These are phyloP conservation scores for Lithophane semibrunnea DNA, from an alignment of 2,888 invertebrate species.

Conservation along the genomic window DNA sequence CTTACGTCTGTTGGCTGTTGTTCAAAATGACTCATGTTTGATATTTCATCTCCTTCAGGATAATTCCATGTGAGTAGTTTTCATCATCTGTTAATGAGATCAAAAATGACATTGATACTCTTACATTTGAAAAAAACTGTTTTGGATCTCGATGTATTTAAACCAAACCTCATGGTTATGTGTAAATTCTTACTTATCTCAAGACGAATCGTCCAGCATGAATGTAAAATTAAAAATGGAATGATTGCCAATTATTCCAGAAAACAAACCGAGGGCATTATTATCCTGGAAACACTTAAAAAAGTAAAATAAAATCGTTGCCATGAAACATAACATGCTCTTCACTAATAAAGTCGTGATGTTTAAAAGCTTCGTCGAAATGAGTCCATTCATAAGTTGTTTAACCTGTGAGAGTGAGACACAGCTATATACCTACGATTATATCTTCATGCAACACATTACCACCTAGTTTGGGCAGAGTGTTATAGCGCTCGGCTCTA, in stretches of 20 bases:
- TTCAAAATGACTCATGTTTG: slow-evolving; percentile 27
- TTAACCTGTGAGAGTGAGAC: slow-evolving; percentile 15
- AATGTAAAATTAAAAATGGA: no score
- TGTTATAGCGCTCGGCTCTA: neutral
- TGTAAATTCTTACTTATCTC: neutral
- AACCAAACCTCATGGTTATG: no score
- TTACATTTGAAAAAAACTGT: neutral
- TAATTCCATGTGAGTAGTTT: neutral
- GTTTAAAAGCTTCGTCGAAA: slow-evolving; percentile 8
- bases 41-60: neutral
- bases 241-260: neutral
- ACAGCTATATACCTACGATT: slow-evolving; percentile 1
- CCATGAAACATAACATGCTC: neutral
- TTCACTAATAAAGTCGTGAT: neutral
- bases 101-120: neutral
- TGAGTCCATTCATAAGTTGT: slow-evolving; percentile 38
- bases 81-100: neutral
- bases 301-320: neutral
- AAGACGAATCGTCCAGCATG: no score
- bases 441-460: slow-evolving; percentile 17
- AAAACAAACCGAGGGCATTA: neutral
- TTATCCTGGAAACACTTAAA: neutral
- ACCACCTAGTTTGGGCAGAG: slow-evolving; percentile 23
- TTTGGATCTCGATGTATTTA: no score
- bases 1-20: slow-evolving; percentile 27